Base-by-base conservation (phyloP, 2,888 invertebrate genomes). In the Baccha elongata region DNA sequence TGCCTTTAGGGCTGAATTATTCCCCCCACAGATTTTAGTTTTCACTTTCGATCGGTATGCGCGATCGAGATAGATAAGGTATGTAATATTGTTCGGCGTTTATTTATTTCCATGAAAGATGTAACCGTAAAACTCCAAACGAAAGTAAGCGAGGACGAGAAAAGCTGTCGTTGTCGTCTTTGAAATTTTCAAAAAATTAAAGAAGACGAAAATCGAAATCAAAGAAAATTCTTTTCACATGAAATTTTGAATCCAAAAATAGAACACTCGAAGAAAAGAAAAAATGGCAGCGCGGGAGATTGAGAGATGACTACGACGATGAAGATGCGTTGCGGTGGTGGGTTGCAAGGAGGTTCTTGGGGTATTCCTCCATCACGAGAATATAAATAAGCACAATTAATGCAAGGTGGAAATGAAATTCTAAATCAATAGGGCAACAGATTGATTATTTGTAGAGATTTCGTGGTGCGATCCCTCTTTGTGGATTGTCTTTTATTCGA, bases 231-330 rank as follows among this genome's bases (percentile, higher is more conserved):
- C 37, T 83, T 78, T 83, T 83, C 72, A 67, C 78, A 76, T 64
- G 62, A 68, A 73, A 80, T 84, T 75, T 79, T 60, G 68, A 69
- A 79, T 85, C 84, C 84, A 75, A 85, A 85, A 85, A 84, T 85
- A 84, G 84, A 75, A 78, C 72, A 58, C 60, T 52, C 53, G 58
- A 81, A 64, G 62, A 65, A 26, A 15, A 50, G 26, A 35, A 44
- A 40, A 37, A 42, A 67, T 53, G 64, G 74, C 32, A 37, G 62
- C 68, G 81, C 76, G 81, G 71, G 62, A 72, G 58, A 58, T 50
- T 46, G 37, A 29, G 53, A 21, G 26, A 13, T 21, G 37, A 44
- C 29, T 15, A 42, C 19, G 37, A 35, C 10, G 53, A 26, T 10
- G 44, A 23, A 21, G 53, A 64, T 23, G 64, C 35, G 64, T 13